Percentiles rank a stretch among this genome's conserved stretches.
Evolutionary conservation across 2,888 invertebrate genomes (phyloP).

Genomic region (Terebella lapidaria): DNA sequence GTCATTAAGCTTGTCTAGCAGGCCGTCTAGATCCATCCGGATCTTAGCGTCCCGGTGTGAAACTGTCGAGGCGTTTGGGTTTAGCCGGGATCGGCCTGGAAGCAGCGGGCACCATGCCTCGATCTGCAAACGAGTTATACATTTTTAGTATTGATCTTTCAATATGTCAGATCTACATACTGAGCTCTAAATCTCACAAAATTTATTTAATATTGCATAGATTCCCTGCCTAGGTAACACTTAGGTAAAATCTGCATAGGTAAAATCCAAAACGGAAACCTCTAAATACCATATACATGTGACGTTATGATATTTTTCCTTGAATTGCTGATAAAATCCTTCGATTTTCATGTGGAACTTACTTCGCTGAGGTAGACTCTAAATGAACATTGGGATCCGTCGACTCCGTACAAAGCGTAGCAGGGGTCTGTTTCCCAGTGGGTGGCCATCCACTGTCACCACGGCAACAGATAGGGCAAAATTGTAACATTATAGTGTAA

Average conservation of each 20-base stretch:
- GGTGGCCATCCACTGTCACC: constrained; percentile 46
- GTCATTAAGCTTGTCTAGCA: constrained; percentile 47
- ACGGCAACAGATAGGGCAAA: background rate
- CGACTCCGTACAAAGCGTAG: constrained; percentile 52
- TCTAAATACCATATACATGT: too few relatives aligned
- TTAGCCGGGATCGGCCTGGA: constrained; percentile 18
- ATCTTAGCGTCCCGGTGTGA: constrained; percentile 32
- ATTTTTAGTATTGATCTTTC: background rate
- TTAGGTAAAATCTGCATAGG: too few relatives aligned
- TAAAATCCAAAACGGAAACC: too few relatives aligned
- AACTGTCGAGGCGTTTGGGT: background rate
- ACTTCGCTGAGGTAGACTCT: constrained; percentile 22
- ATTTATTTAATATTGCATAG: too few relatives aligned
- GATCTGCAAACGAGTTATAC: constrained; percentile 27
- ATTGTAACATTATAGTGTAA: background rate
- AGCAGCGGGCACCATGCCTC: constrained; percentile 52
- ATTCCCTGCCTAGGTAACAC: too few relatives aligned
- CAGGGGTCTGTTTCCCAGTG: constrained; percentile 54
- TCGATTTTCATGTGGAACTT: too few relatives aligned
- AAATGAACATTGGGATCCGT: constrained; percentile 53
- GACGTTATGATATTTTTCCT: too few relatives aligned
- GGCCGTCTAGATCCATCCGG: constrained; percentile 32
- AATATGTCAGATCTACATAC: too few relatives aligned
- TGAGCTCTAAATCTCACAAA: too few relatives aligned
- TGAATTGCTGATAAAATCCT: too few relatives aligned